Evolutionary conservation across 2,888 invertebrate species (phyloP).

Genomic region (Cyclophora albipunctata): DNA sequence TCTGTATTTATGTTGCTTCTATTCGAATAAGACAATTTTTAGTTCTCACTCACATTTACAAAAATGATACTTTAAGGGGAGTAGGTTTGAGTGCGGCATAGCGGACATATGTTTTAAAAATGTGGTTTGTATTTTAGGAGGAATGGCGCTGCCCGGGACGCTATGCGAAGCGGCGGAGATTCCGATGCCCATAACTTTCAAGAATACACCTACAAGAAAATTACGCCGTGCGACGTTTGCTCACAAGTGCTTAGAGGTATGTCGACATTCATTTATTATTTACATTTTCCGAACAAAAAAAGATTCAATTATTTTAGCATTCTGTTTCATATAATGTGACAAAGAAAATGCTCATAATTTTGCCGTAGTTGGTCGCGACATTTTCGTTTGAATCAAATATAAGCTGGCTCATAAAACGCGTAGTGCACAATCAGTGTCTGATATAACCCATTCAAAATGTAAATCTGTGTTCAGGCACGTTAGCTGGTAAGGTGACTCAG

Average conservation of each 20-base stretch:
- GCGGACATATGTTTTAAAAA: constrained; percentile 7
- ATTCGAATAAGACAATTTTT: not conserved
- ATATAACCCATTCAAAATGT: constrained; percentile 17
- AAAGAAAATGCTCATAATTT: too few relatives aligned
- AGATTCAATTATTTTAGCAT: too few relatives aligned
- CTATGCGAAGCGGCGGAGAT: constrained; percentile 75
- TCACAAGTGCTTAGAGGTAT: constrained; percentile 93
- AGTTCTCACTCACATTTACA: too few relatives aligned
- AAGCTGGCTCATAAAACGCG: constrained; percentile 10
- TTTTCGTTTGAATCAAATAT: constrained; percentile 13
- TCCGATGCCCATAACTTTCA: constrained; percentile 89
- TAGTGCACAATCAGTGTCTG: constrained; percentile 26
- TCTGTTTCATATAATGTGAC: too few relatives aligned
- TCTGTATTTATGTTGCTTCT: not conserved
- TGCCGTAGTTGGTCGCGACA: not conserved
- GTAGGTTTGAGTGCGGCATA: not conserved
- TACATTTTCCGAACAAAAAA: too few relatives aligned
- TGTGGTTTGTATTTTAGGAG: constrained; percentile 71
- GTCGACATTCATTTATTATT: constrained; percentile 15
- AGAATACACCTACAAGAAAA: constrained; percentile 96
- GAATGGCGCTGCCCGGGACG: constrained; percentile 81
- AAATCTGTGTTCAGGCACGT: constrained; percentile 7
- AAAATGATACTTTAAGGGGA: not conserved
- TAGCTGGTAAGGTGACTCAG: constrained; percentile 12
- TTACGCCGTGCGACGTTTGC: constrained; percentile 95